These are phyloP conservation scores for Decapterus maruadsi DNA, from an alignment of 2,797 vertebrate genomes.

Conservation along the genomic window DNA sequence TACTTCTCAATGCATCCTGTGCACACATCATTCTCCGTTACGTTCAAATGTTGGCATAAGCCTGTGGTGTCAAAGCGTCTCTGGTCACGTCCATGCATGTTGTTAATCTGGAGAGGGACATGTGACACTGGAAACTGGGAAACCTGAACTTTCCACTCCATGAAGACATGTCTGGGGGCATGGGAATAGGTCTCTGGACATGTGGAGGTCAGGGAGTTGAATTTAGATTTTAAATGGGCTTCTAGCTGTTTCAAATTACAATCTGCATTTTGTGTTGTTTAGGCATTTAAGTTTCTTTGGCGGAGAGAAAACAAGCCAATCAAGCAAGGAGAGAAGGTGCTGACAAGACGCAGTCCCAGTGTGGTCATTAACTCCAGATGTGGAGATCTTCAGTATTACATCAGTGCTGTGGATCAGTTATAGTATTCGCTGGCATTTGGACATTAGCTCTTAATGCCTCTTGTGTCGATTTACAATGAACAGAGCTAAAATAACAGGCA, in stretches of 20 bases:
- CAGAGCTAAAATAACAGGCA: neutral
- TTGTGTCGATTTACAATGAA: conserved; percentile 2
- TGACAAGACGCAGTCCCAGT: conserved; percentile 13
- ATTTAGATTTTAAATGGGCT: conserved; percentile 71
- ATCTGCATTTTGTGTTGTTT: conserved; percentile 21
- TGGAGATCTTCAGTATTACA: conserved; percentile 1
- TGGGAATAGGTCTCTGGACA: conserved; percentile 60
- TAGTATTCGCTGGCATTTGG: conserved; percentile 4
- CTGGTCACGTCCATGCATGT: conserved; percentile 74
- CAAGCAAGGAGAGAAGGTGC: conserved; percentile 10
- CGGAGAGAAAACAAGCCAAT: neutral
- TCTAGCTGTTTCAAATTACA: conserved; percentile 46
- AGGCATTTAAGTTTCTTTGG: conserved; percentile 1
- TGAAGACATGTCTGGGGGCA: conserved; percentile 62
- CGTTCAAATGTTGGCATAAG: conserved; percentile 29
- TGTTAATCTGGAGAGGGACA: conserved; percentile 77
- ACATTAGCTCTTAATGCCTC: conserved; percentile 7
- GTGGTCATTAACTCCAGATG: conserved; percentile 30
- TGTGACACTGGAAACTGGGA: conserved; percentile 71
- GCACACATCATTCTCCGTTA: conserved; percentile 27
- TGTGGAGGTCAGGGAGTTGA: conserved; percentile 65
- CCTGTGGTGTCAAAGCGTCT: conserved; percentile 33
- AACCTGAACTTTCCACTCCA: conserved; percentile 78
- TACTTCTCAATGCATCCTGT: conserved; percentile 11
- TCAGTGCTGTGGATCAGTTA: conserved; percentile 12